Percentiles rank a stretch among this genome's conserved stretches.
Evolutionary conservation across 2,797 vertebrate species (phyloP).

Genomic region (Staurois parvus): DNA sequence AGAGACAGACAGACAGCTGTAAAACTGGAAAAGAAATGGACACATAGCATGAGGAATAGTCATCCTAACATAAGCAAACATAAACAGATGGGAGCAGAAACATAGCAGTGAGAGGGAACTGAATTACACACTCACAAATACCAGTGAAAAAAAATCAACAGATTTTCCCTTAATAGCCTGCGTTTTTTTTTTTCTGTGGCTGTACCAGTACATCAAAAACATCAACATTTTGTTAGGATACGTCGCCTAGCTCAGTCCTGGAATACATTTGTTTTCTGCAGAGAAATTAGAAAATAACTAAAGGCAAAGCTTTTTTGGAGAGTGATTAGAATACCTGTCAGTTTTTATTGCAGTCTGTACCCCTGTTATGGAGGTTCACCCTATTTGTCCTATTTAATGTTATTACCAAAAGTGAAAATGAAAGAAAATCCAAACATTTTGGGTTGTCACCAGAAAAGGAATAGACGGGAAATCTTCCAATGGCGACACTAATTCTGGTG

Average conservation of each 20-base stretch:
- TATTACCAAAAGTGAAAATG: too few relatives aligned
- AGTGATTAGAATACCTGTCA: too few relatives aligned
- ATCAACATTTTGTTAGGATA: constrained; percentile 36
- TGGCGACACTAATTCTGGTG: too few relatives aligned
- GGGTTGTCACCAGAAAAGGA: too few relatives aligned
- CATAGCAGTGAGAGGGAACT: constrained; percentile 24
- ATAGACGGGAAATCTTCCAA: too few relatives aligned
- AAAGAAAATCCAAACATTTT: too few relatives aligned
- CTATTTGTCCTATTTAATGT: too few relatives aligned
- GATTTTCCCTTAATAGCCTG: constrained; percentile 41
- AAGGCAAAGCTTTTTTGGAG: too few relatives aligned
- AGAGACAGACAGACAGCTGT: constrained; percentile 60
- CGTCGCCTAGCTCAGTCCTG: neutral
- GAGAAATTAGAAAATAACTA: neutral
- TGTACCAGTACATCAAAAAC: constrained; percentile 23
- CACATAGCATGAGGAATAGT: constrained; percentile 62
- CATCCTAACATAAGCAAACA: constrained; percentile 61
- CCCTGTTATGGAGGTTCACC: too few relatives aligned
- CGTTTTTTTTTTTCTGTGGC: constrained; percentile 9
- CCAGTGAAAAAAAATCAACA: constrained; percentile 34
- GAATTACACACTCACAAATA: constrained; percentile 43
- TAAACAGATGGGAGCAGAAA: constrained; percentile 58
- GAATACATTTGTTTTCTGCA: neutral
- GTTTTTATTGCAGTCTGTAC: too few relatives aligned
- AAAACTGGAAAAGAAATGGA: constrained; percentile 61